Evolutionary conservation across 2,797 vertebrate genomes (phyloP), one percentile per base, ranked within the genome.

Genomic region (Picus viridis): DNA sequence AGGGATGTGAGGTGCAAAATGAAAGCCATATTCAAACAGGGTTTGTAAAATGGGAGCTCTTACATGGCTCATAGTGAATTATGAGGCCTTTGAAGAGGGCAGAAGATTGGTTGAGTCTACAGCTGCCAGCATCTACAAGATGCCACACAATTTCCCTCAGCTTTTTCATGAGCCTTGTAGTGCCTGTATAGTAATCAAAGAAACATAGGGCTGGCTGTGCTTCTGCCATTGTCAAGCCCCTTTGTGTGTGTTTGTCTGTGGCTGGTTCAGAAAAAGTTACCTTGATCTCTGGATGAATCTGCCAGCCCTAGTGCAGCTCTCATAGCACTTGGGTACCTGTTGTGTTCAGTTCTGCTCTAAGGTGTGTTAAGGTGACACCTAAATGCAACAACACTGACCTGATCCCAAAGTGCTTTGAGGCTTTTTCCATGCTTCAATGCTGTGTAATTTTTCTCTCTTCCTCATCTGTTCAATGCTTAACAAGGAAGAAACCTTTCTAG

Each of bases 231-330:
- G 41, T 29, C 41, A 71, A 76, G 16, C 9, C 24, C 34, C 7
- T 0, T 15, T 64, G 18, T 1, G 0, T 19, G 34, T 32, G 5
- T 24, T 68, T 47, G 12, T 67, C 30, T 36, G 7, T 32, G 30
- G 27, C 17, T 3, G 3, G 17, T 49, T 76, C 49, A 59, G 65
- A 65, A 7, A 30, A 34, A n/a, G 43, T 49, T 57, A 19, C 32
- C 49, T 61, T 51, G 14, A 12, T 63, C 17, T 77, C 70, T 7
- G 4, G 49, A 2, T 41, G 24, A 68, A 41, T 36, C 41, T 87
- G 29, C 43, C 72, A 80, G 58, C 49, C 12, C 34, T 34, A 34
- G 19, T 20, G 18, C 29, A 17, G 34, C 8, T 87, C 41, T 41
- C 16, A 1, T 34, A 51, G 65, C 27, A 12, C 61, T 56, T 24